A percentile compares a stretch with the other conserved stretches of the same genome.
phyloP scores from a whole-genome alignment of 2,888 invertebrate genomes.

The Temnothorax ravouxi region DNA sequence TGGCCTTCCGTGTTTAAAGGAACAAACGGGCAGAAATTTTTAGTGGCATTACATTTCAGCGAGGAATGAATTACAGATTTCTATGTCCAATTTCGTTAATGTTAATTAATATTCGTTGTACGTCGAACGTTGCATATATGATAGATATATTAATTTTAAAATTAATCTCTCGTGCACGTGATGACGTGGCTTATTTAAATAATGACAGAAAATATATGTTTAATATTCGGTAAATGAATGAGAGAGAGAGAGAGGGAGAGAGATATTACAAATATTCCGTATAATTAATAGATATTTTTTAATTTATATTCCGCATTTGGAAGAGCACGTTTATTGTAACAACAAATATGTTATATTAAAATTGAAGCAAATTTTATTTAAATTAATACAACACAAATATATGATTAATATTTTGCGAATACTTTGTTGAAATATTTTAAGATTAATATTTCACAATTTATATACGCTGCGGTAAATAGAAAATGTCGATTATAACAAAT shows the following conservation, averaged over 20 bases:
- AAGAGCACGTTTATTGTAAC: background rate
- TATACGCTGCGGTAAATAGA: background rate
- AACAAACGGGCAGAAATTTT: background rate
- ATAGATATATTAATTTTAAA: conserved; percentile 33
- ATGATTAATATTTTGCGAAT: background rate
- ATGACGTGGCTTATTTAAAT: background rate
- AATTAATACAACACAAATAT: background rate
- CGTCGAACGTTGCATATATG: background rate
- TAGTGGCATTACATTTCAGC: background rate
- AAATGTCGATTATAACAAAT: background rate
- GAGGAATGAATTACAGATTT: background rate
- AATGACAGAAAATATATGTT: conserved; percentile 8
- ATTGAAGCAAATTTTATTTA: background rate
- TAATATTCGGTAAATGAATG: background rate
- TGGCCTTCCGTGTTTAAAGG: conserved; percentile 36
- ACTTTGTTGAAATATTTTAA: background rate
- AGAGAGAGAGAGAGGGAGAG: background rate
- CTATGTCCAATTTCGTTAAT: background rate
- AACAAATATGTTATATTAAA: conserved; percentile 13
- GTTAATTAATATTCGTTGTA: conserved; percentile 1
- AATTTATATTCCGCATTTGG: conserved; percentile 2
- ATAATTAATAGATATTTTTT: conserved; percentile 29
- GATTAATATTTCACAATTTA: background rate
- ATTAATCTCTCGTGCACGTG: background rate
- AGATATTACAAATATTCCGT: background rate